A percentile compares a stretch with the other conserved stretches of the same genome.
These are phyloP conservation scores for Ochotona princeps DNA, from an alignment of 2,113 vertebrate species.

Conservation along the genomic window DNA sequence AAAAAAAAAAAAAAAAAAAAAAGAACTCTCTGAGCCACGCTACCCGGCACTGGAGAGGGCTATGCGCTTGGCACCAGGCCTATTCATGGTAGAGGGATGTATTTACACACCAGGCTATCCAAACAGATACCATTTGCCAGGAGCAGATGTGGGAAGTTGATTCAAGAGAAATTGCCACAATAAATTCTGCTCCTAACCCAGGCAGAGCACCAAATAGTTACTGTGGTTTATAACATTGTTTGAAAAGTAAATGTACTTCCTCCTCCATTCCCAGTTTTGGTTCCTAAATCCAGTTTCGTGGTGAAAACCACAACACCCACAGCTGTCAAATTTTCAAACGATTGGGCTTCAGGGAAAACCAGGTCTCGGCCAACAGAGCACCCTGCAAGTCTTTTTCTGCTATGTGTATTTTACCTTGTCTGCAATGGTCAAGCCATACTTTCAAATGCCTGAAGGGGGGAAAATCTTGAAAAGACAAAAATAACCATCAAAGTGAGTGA, in stretches of 20 bases:
- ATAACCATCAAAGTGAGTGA: slow-evolving; percentile 6
- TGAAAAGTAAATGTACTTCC: slow-evolving; percentile 53
- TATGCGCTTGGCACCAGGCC: slow-evolving; percentile 51
- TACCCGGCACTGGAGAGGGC: neutral
- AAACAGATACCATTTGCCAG: slow-evolving; percentile 79
- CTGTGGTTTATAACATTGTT: slow-evolving; percentile 58
- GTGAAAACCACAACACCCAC: neutral
- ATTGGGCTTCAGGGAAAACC: neutral
- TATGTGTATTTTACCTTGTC: slow-evolving; percentile 18
- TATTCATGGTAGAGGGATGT: slow-evolving; percentile 38
- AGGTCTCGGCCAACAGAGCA: neutral
- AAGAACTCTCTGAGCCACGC: slow-evolving; percentile 64
- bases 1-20: slow-evolving; percentile 78
- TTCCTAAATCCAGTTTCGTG: slow-evolving; percentile 35
- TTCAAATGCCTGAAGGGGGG: neutral
- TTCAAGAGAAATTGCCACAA: slow-evolving; percentile 66
- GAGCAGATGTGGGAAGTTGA: slow-evolving; percentile 73
- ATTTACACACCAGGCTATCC: slow-evolving; percentile 73
- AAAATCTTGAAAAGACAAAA: neutral
- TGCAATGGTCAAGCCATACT: neutral
- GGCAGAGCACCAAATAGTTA: slow-evolving; percentile 21
- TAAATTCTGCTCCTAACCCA: slow-evolving; percentile 61
- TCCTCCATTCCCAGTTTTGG: slow-evolving; percentile 46
- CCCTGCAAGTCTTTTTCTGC: neutral
- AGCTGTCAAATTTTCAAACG: slow-evolving; percentile 42